Base-by-base conservation (phyloP, 2,113 vertebrate species). In the Nerophis ophidion region DNA sequence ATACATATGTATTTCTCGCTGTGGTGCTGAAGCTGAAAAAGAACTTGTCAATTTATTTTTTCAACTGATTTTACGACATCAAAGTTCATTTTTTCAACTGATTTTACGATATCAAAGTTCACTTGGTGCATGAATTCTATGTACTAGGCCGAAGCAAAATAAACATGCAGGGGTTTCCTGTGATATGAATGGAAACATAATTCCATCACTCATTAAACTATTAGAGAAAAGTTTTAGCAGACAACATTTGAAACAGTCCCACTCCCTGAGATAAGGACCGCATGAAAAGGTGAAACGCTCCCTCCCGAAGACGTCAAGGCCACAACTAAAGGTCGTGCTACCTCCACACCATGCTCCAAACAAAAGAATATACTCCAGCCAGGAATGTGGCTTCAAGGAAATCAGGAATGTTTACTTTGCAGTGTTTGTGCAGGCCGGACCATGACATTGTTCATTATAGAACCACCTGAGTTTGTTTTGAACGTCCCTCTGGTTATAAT, bases 371-470 rank as follows among this genome's bases (percentile, higher is more conserved):
- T 45, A 35, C 68, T 73, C 45, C 71, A 12, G 68, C 51, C 26
- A 62, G 61, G 74, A 86, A 84, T 86, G 75, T 65, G 57, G 67
- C 70, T 70, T 72, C 65, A 66, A 81, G 78, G 83, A 84, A 84
- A 75, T 81, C 62, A 74, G 60, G 60, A 72, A 71, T 87, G 79
- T 87, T 88, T 82, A 60, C 67, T 75, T 50, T 79, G 65, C 61
- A 44, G 70, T 79, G 81, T 85, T 83, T 79, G 64, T 81, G 56
- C 52, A 71, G 74, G 45, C 71, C 60, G 56, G 48, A 51, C 53
- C 48, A 59, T 62, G 56, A 66, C 63, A 76, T 82, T 85, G 76
- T 81, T 79, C 65, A 13, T 4, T 44, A 40, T 49, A 71, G 48
- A 75, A 50, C 57, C 75, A 86, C 78, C 75, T 80, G 76, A 66